phyloP scores from a whole-genome alignment of 2,797 vertebrate species.

The Gymnothorax javanicus region DNA sequence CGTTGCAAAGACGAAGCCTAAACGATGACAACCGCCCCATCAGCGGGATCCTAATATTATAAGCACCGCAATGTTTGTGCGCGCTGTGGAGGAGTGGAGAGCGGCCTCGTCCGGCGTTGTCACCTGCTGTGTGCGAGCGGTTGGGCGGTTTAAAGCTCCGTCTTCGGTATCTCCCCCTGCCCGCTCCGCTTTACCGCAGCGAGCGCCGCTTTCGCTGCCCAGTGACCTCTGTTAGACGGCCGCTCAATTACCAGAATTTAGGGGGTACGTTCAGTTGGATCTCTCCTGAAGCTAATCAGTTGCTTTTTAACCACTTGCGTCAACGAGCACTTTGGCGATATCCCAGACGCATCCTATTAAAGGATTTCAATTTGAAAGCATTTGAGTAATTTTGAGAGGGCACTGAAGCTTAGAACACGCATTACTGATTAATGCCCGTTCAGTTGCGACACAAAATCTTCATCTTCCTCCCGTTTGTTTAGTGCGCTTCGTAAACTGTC shows the following conservation, averaged over 20 bases:
- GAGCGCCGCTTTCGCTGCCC: neutral
- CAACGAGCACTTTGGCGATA: neutral
- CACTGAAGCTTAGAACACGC: conserved; percentile 2
- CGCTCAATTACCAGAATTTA: neutral
- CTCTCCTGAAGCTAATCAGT: conserved; percentile 17
- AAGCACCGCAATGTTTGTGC: neutral
- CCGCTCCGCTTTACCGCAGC: neutral
- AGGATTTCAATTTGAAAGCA: neutral
- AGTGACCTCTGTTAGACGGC: neutral
- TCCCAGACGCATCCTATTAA: neutral
- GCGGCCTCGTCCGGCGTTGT: neutral
- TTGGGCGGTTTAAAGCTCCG: too few species aligned
- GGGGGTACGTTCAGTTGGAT: neutral
- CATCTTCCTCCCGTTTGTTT: neutral
- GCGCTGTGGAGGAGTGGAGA: neutral
- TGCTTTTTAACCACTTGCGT: conserved; percentile 38
- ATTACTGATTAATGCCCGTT: neutral
- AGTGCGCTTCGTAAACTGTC: conserved; percentile 23
- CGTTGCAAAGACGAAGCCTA: neutral
- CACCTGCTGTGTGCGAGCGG: neutral
- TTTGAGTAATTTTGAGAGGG: conserved; percentile 2
- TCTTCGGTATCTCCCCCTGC: neutral
- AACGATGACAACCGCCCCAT: neutral
- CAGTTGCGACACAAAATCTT: neutral
- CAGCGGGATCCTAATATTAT: neutral